phyloP scores from a whole-genome alignment of 2,797 vertebrate species.

The Enteromius afrohamiltoni region DNA sequence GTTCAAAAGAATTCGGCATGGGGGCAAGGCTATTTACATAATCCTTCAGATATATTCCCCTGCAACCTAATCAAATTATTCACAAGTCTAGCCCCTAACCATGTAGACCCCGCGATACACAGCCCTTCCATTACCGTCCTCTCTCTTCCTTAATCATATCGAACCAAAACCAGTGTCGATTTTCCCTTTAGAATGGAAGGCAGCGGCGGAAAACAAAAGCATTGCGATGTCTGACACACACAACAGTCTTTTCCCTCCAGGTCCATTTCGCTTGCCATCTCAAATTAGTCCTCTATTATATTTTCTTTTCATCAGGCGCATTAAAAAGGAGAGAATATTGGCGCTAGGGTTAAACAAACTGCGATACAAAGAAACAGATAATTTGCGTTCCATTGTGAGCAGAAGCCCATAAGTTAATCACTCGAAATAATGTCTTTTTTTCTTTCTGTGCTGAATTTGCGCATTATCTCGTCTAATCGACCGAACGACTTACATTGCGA shows the following conservation, averaged over 20 bases:
- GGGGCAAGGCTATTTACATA: constrained; percentile 86
- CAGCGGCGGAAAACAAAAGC: constrained; percentile 73
- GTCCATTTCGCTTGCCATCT: constrained; percentile 75
- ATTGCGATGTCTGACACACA: constrained; percentile 70
- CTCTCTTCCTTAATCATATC: constrained; percentile 77
- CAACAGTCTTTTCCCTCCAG: constrained; percentile 62
- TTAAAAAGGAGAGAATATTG: constrained; percentile 68
- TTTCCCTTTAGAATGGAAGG: constrained; percentile 78
- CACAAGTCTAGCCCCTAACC: constrained; percentile 85
- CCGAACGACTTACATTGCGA: background rate
- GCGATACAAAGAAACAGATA: constrained; percentile 38
- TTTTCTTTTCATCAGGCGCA: constrained; percentile 72
- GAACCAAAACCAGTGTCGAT: constrained; percentile 81
- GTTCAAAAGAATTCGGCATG: constrained; percentile 86
- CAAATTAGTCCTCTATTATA: constrained; percentile 71
- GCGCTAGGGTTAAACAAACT: constrained; percentile 32
- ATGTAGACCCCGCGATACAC: constrained; percentile 77
- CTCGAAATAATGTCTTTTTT: constrained; percentile 28
- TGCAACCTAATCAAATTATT: constrained; percentile 88
- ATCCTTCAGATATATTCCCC: constrained; percentile 88
- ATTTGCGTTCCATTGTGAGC: constrained; percentile 48
- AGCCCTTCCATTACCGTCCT: constrained; percentile 77
- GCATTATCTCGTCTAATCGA: constrained; percentile 34
- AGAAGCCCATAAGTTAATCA: constrained; percentile 45
- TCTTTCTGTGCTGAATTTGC: constrained; percentile 1